These are phyloP conservation scores for Gambusia holbrooki DNA, from an alignment of 2,113 vertebrate genomes.

Conservation along the genomic window DNA sequence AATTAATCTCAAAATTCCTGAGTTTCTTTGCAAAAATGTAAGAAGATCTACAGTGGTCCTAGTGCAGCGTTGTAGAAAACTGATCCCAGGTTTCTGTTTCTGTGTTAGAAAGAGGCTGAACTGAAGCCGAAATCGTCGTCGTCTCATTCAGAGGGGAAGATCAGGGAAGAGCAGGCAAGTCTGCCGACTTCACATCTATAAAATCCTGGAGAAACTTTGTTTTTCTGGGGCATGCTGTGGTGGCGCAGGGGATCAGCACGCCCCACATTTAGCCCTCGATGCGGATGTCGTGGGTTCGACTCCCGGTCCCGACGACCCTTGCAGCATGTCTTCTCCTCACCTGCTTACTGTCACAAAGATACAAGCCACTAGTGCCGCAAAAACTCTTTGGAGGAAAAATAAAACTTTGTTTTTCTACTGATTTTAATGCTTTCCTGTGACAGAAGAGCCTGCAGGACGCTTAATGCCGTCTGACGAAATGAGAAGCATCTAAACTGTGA, in stretches of 20 bases:
- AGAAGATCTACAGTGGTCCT: too few species aligned
- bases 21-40: too few species aligned
- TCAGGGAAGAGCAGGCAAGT: slow-evolving; percentile 32
- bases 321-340: too few species aligned
- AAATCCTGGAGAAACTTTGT: neutral
- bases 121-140: slow-evolving; percentile 19
- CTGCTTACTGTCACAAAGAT: too few species aligned
- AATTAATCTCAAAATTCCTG: too few species aligned
- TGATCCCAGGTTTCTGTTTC: neutral
- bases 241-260: too few species aligned
- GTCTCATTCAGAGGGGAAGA: slow-evolving; percentile 27
- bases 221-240: neutral
- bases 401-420: neutral
- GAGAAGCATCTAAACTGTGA: slow-evolving; percentile 15
- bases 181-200: neutral
- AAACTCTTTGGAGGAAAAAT: too few species aligned
- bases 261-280: too few species aligned
- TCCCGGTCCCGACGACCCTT: too few species aligned
- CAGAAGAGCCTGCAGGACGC: slow-evolving; percentile 28
- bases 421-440: slow-evolving; percentile 9
- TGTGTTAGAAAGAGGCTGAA: slow-evolving; percentile 43
- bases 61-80: neutral
- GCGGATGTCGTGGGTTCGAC: too few species aligned
- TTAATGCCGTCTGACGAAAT: neutral
- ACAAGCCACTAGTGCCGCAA: too few species aligned